A percentile compares a stretch with the other conserved stretches of the same genome.
phyloP scores from a whole-genome alignment of 2,888 invertebrate species.

The Dastarcus helophoroides region DNA sequence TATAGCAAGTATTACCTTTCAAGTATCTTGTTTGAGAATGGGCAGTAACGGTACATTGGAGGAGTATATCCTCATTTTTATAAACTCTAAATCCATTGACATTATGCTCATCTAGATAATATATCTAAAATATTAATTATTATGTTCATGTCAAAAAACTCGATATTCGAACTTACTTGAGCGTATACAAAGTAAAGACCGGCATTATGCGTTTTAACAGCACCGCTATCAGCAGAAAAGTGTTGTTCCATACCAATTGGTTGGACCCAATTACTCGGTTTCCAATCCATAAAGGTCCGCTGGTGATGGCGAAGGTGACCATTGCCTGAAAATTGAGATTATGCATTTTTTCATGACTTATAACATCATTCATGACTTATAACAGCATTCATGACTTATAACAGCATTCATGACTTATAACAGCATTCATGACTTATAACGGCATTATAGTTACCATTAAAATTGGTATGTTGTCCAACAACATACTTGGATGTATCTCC shows the following conservation, averaged over 20 bases:
- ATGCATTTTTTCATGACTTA: background rate
- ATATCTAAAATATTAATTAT: constrained; percentile 51
- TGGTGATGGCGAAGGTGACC: constrained; percentile 52
- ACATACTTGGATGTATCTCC: constrained; percentile 51
- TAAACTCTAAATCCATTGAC: constrained; percentile 64
- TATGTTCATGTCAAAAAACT: background rate
- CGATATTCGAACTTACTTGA: constrained; percentile 48
- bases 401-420: background rate
- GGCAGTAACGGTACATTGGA: constrained; percentile 64
- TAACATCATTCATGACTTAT: background rate
- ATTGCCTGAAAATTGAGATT: constrained; percentile 40
- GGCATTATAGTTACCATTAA: constrained; percentile 40
- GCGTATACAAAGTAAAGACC: constrained; percentile 71
- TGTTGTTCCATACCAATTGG: constrained; percentile 49
- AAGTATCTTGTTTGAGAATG: constrained; percentile 41
- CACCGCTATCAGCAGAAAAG: constrained; percentile 49
- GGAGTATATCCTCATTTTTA: constrained; percentile 49
- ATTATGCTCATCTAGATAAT: constrained; percentile 67
- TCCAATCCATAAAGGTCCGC: constrained; percentile 56
- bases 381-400: background rate
- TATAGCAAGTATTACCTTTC: constrained; percentile 65
- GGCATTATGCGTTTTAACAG: constrained; percentile 53
- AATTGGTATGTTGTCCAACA: constrained; percentile 44
- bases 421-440: background rate
- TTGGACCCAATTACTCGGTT: constrained; percentile 49